phyloP scores from a whole-genome alignment of 1,140 invertebrate genomes.

The Cydia strobilella region DNA sequence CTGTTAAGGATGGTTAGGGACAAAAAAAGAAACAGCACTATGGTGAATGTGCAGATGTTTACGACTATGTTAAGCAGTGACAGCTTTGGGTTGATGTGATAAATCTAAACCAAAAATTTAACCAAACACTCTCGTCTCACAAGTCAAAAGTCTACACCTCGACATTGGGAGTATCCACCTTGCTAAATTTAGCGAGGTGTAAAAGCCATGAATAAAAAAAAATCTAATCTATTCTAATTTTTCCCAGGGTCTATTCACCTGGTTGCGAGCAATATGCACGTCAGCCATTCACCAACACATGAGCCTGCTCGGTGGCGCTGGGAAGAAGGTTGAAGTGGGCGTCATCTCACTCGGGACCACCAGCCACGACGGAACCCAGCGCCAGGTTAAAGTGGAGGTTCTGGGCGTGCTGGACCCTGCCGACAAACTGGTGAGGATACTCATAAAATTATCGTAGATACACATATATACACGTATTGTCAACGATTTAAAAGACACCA shows the following conservation, averaged over 20 bases:
- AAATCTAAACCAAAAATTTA: no score
- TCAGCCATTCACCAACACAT: conserved; percentile 88
- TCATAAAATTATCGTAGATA: no score
- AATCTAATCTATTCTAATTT: neutral
- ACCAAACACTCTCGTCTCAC: no score
- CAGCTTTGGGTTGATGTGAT: neutral
- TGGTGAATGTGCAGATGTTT: no score
- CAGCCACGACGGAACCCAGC: conserved; percentile 89
- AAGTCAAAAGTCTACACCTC: no score
- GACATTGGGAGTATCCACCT: no score
- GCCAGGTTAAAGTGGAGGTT: conserved; percentile 94
- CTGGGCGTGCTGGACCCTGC: conserved; percentile 90
- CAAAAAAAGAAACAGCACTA: no score
- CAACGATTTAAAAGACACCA: neutral
- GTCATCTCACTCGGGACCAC: conserved; percentile 94
- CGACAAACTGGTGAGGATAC: conserved; percentile 81
- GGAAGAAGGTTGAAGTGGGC: conserved; percentile 87
- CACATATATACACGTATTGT: no score
- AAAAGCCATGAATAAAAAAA: no score
- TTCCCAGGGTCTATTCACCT: conserved; percentile 84
- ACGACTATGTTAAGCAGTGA: no score
- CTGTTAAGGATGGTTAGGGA: no score
- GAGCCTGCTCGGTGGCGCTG: conserved; percentile 84
- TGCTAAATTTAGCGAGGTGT: no score
- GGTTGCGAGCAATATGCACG: conserved; percentile 88